Conservation (phyloP, 1,140 invertebrate genomes). For the Spodoptera litura region DNA sequence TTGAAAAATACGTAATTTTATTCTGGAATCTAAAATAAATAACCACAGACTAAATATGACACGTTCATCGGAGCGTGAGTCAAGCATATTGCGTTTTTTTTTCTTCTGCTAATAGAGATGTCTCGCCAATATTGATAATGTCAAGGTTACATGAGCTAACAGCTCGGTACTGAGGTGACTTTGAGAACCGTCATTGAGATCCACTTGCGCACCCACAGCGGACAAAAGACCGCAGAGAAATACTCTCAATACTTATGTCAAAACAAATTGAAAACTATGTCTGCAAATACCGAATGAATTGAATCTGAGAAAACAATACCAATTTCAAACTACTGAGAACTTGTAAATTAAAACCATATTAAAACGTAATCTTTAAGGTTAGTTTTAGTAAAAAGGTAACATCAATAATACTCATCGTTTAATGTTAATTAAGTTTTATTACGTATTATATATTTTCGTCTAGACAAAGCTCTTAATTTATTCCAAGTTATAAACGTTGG, state of each 20-base stretch:
- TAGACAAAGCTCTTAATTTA: background rate
- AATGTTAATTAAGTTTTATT: background rate
- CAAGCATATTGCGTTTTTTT: background rate
- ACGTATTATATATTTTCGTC: background rate
- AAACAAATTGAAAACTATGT: slow-evolving; percentile 12
- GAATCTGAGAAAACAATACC: background rate
- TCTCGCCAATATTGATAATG: slow-evolving; percentile 15
- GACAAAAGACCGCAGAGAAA: background rate
- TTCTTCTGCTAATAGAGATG: background rate
- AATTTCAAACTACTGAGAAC: background rate
- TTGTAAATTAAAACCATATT: background rate
- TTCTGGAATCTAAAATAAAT: background rate
- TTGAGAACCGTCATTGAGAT: slow-evolving; percentile 16
- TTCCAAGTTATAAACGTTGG: background rate
- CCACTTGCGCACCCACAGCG: background rate
- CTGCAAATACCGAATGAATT: background rate
- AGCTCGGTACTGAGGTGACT: background rate
- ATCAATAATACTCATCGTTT: background rate
- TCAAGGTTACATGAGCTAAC: slow-evolving; percentile 18
- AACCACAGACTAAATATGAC: background rate
- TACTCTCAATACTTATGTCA: background rate
- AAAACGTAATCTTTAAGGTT: background rate
- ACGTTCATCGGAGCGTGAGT: background rate
- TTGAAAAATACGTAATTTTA: background rate
- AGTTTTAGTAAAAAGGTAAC: background rate